Evolutionary conservation across 2,888 invertebrate species (phyloP).

Genomic region (Spilarctia lutea): DNA sequence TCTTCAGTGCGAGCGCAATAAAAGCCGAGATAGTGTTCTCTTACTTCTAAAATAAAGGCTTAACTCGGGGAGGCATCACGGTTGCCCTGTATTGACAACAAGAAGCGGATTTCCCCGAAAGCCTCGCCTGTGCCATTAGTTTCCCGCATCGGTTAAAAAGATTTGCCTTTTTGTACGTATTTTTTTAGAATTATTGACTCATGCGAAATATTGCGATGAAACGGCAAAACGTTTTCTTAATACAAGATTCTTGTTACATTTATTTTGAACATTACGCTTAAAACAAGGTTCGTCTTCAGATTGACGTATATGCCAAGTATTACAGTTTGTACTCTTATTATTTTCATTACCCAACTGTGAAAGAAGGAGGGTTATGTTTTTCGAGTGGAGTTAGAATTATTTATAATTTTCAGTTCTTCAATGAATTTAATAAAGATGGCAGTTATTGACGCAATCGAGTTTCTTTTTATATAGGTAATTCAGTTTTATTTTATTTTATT

Average conservation of each 20-base stretch:
- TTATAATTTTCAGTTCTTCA: too few species aligned
- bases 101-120: slow-evolving; percentile 85
- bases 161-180: slow-evolving; percentile 81
- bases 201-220: slow-evolving; percentile 75
- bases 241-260: not conserved
- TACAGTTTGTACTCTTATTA: not conserved
- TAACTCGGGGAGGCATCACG: slow-evolving; percentile 83
- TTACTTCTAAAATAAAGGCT: slow-evolving; percentile 83
- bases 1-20: slow-evolving; percentile 72
- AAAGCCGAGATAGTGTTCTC: slow-evolving; percentile 82
- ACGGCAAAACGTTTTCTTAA: slow-evolving; percentile 56
- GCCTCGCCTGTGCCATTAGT: slow-evolving; percentile 86
- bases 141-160: slow-evolving; percentile 86
- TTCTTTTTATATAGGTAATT: too few species aligned
- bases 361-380: too few species aligned
- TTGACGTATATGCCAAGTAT: not conserved
- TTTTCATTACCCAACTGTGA: too few species aligned
- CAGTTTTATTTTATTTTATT: too few species aligned
- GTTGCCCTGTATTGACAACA: slow-evolving; percentile 86
- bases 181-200: slow-evolving; percentile 81
- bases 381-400: too few species aligned
- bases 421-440: too few species aligned
- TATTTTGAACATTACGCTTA: not conserved
- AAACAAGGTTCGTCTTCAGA: not conserved
- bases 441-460: too few species aligned